Percentiles rank a stretch among this genome's conserved stretches.
Conservation (phyloP, 92 coral and sea anemone genomes). For the Phenganax marumi region DNA sequence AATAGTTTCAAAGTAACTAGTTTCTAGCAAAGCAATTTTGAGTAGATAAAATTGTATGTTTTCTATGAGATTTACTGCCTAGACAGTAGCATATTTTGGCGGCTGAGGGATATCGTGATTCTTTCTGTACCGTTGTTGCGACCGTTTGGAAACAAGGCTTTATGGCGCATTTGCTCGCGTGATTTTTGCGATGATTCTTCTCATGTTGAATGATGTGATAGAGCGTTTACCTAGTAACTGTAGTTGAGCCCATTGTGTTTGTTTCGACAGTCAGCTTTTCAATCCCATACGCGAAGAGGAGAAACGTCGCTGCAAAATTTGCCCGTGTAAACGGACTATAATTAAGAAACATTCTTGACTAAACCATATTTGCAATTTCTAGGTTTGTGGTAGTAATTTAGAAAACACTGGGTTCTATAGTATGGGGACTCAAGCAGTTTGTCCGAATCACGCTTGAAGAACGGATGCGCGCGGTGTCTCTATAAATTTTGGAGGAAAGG, state of each 20-base stretch:
- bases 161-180: not conserved
- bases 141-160: not conserved
- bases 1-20: too few species aligned
- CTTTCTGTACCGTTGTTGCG: not conserved
- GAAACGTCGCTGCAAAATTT: not conserved
- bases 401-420: slow-evolving; percentile 34
- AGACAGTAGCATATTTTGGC: too few species aligned
- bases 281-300: not conserved
- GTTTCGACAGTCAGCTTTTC: not conserved
- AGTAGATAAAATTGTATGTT: too few species aligned
- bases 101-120: not conserved
- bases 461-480: not conserved
- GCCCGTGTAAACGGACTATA: not conserved
- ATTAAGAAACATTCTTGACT: too few species aligned
- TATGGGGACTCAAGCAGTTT: slow-evolving; percentile 35
- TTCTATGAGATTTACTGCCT: too few species aligned
- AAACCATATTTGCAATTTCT: too few species aligned
- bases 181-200: not conserved
- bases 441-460: slow-evolving; percentile 24
- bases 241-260: not conserved
- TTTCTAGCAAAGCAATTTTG: too few species aligned
- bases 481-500: not conserved
- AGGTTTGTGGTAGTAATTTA: slow-evolving; percentile 22
- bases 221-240: not conserved
- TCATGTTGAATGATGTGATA: not conserved